Evolutionary conservation across 2,888 invertebrate genomes (phyloP), one percentile per base, ranked within the genome.

Genomic region (Idaea biselata): DNA sequence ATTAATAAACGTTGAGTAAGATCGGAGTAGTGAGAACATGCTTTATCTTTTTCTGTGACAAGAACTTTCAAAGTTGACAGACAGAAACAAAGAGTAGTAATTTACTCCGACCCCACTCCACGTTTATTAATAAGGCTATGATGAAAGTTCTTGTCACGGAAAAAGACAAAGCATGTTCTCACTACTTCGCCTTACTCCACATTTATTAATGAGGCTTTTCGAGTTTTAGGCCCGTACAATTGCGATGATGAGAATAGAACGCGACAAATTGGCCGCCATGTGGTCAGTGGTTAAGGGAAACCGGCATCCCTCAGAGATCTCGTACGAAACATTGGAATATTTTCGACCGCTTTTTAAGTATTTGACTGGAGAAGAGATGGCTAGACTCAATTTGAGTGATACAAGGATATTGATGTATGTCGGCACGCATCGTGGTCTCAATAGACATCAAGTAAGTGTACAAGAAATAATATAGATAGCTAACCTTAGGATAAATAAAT

Each of bases 271-370:
- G 6, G 76, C 77, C 7, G 83, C 83, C 0, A 84, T 82, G 3
- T 92, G 91, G 91, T 56, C 55, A 0, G 86, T 88, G 1, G 82
- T 92, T 0, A 87, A 86, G 63, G 81, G 75, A 0, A 57, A 70
- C 1, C 71, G 56, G 0, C 44, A 60, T 0, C 58, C 84, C 0
- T 11, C 64, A 0, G 58, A 76, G 0, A 72, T 92, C 0, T 61
- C 83, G 0, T 71, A 77, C 55, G 68, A 79, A n/a, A 82, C 78
- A 1, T 70, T 92, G 58, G 88, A 89, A 71, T 73, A 73, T 69
- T 92, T 78, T 64, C 76, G 91, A 5, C 91, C 91, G 0, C 76
- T 92, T 11, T 91, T 92, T 68, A 89, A 89, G 66, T 84, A 91
- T 60, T 55, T 91, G 6, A 84, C 77, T 33, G 91, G 85, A 1